Percentiles rank a stretch among this genome's conserved stretches.
Conservation (phyloP, 2,888 invertebrate species). For the Coecobrya sp. region DNA sequence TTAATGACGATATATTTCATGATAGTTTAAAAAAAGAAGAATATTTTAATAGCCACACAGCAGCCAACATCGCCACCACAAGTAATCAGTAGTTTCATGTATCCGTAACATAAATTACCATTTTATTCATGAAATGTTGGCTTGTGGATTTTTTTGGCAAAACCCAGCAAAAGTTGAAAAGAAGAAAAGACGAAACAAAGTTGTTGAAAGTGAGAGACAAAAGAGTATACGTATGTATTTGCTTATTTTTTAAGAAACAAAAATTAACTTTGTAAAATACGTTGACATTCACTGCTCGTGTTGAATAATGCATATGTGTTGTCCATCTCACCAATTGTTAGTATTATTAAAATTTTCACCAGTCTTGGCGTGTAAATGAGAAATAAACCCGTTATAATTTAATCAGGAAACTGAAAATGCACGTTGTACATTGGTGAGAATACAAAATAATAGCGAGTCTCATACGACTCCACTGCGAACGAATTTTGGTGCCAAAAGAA, state of each 20-base stretch:
- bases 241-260: no score
- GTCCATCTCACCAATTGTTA: neutral
- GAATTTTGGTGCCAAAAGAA: neutral
- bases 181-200: neutral
- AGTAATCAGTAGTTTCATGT: no score
- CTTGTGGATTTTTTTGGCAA: neutral
- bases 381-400: neutral
- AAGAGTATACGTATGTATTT: neutral
- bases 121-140: neutral
- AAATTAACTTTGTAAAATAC: neutral
- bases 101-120: no score
- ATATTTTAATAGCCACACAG: no score
- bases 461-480: neutral
- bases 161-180: neutral
- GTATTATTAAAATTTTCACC: neutral
- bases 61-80: no score
- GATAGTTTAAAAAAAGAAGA: no score
- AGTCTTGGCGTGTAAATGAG: neutral
- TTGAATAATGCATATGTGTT: neutral
- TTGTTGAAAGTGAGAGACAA: constrained; percentile 39
- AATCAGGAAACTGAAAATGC: neutral
- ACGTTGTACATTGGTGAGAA: neutral
- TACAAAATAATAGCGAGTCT: neutral
- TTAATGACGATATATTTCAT: no score
- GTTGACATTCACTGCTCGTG: neutral